phyloP scores from a whole-genome alignment of 2,888 invertebrate genomes.

The Drosophila robusta region DNA sequence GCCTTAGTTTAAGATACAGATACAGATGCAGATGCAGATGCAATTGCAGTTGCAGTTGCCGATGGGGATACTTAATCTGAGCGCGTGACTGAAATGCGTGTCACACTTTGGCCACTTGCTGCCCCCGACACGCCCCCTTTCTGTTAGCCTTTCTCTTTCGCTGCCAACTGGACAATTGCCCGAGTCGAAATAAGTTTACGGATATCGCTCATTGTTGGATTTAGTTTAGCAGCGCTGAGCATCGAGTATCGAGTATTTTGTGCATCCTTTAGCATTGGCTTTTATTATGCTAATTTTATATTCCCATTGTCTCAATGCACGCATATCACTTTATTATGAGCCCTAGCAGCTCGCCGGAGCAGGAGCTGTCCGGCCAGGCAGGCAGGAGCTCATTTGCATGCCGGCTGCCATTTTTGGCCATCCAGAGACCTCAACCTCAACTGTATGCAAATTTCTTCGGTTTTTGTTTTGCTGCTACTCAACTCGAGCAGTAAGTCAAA shows the following conservation, averaged over 20 bases:
- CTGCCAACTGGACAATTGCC: constrained; percentile 42
- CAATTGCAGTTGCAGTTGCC: constrained; percentile 10
- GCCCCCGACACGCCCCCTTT: neutral
- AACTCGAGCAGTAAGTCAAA: constrained; percentile 79
- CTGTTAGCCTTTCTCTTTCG: neutral
- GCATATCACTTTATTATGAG: constrained; percentile 79
- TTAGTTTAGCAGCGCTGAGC: constrained; percentile 27
- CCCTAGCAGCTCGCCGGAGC: constrained; percentile 27
- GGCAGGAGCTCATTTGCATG: constrained; percentile 68
- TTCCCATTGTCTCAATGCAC: constrained; percentile 78
- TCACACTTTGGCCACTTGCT: constrained; percentile 54
- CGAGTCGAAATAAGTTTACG: constrained; percentile 42
- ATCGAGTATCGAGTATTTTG: constrained; percentile 31
- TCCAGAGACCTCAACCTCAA: constrained; percentile 57
- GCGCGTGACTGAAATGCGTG: constrained; percentile 71
- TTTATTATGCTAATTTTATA: constrained; percentile 82
- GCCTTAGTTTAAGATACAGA: constrained; percentile 1
- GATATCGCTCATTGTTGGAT: constrained; percentile 34
- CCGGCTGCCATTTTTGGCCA: constrained; percentile 76
- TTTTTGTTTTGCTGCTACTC: constrained; percentile 59
- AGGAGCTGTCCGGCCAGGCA: constrained; percentile 18
- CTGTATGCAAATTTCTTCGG: constrained; percentile 71
- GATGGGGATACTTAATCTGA: constrained; percentile 22
- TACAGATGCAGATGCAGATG: constrained; percentile 1
- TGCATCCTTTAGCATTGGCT: constrained; percentile 62